phyloP scores from a whole-genome alignment of 2,888 invertebrate genomes.

The Drosophila nigritarsus region DNA sequence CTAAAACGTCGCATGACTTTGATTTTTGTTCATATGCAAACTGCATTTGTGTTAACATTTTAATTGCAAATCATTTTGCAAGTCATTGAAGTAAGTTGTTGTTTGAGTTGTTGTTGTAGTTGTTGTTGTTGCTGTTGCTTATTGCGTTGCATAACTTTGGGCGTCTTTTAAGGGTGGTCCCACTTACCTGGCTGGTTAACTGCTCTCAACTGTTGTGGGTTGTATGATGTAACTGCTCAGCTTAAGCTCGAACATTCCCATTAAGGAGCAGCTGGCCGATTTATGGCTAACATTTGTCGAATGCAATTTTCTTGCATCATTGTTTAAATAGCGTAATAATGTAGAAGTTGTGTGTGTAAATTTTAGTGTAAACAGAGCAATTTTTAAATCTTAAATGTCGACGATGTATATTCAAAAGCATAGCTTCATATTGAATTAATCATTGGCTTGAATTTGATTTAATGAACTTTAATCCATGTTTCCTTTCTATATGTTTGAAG shows the following conservation, averaged over 20 bases:
- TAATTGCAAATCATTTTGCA: conserved; percentile 59
- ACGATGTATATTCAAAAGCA: neutral
- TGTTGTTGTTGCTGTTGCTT: conserved; percentile 7
- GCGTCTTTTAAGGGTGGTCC: conserved; percentile 17
- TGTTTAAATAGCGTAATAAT: neutral
- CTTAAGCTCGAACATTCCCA: neutral
- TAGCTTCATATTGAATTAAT: neutral
- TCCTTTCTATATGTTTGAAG: neutral
- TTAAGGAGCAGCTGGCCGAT: neutral
- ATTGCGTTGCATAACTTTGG: conserved; percentile 37
- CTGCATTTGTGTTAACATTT: conserved; percentile 51
- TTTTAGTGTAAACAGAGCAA: neutral
- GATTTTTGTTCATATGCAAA: conserved; percentile 58
- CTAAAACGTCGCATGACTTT: conserved; percentile 63
- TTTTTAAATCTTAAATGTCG: neutral
- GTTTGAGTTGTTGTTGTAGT: conserved; percentile 7
- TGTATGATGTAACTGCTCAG: neutral
- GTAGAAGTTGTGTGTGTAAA: neutral
- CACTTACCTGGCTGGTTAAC: conserved; percentile 3
- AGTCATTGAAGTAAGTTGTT: conserved; percentile 33
- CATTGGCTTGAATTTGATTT: neutral
- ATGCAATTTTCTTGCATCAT: neutral
- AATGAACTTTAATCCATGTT: neutral
- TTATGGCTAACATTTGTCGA: neutral
- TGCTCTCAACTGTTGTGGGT: conserved; percentile 5